Conservation (phyloP, 1,140 invertebrate species). For the Cardiocondyla obscurior region DNA sequence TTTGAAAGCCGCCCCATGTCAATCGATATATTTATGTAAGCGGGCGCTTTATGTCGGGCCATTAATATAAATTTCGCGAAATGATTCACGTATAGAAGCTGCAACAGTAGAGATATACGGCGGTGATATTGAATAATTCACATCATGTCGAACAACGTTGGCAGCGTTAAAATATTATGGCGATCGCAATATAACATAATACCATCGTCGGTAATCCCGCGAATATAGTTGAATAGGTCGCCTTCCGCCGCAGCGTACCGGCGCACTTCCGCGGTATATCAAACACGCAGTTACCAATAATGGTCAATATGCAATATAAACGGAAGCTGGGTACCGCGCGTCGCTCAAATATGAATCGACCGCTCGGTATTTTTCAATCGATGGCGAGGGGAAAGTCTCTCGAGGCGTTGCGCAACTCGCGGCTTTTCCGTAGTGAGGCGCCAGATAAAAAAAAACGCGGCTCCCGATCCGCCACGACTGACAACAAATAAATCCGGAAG, state of each 20-base stretch:
- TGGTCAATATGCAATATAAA: neutral
- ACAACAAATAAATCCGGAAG: neutral
- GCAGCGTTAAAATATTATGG: neutral
- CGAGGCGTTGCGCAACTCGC: neutral
- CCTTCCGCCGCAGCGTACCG: neutral
- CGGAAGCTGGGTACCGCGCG: neutral
- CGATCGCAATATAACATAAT: neutral
- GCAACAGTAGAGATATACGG: neutral
- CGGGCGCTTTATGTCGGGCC: neutral
- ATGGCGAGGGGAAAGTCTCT: neutral
- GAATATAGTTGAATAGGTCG: neutral
- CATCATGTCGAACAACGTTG: neutral
- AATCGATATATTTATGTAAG: neutral
- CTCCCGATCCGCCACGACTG: neutral
- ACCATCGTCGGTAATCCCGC: neutral
- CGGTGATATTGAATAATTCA: neutral
- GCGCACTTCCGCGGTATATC: neutral
- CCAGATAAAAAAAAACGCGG: neutral
- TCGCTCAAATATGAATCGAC: neutral
- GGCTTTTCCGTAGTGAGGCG: slow-evolving; percentile 10
- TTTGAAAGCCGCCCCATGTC: neutral
- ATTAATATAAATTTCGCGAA: neutral
- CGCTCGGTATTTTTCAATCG: neutral
- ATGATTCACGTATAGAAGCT: neutral
- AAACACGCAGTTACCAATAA: neutral